phyloP scores from a whole-genome alignment of 2,113 vertebrate species.

The Sinocyclocheilus rhinocerous region DNA sequence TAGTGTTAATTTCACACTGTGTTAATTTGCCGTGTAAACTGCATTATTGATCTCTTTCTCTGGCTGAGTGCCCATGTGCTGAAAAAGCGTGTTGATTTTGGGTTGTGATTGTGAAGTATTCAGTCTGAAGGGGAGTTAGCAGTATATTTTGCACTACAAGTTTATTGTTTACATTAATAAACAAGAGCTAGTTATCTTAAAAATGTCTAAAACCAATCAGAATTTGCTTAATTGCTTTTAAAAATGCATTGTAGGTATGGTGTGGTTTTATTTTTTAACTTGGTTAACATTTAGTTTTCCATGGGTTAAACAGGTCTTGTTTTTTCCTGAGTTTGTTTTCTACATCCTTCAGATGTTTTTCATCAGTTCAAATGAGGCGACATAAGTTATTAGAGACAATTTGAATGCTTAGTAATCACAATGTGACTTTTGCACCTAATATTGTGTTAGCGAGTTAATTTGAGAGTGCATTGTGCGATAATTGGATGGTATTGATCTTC shows the following conservation, averaged over 20 bases:
- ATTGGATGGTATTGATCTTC: background rate
- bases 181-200: background rate
- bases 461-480: background rate
- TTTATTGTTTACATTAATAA: background rate
- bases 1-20: slow-evolving; percentile 5
- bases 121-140: background rate
- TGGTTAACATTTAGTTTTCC: background rate
- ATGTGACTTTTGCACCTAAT: background rate
- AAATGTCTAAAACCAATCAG: background rate
- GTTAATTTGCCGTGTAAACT: slow-evolving; percentile 5
- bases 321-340: too few relatives aligned
- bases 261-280: background rate
- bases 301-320: background rate
- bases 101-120: background rate
- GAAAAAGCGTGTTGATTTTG: background rate
- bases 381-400: background rate
- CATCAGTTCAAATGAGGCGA: background rate
- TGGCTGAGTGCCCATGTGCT: background rate
- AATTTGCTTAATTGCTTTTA: background rate
- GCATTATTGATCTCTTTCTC: background rate
- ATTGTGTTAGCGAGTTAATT: background rate
- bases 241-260: background rate
- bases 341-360: background rate
- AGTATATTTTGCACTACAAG: background rate
- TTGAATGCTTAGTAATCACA: background rate